Evolutionary conservation across 2,888 invertebrate genomes (phyloP), one percentile per base, ranked within the genome.

Genomic region (Epicampocera succincta): DNA sequence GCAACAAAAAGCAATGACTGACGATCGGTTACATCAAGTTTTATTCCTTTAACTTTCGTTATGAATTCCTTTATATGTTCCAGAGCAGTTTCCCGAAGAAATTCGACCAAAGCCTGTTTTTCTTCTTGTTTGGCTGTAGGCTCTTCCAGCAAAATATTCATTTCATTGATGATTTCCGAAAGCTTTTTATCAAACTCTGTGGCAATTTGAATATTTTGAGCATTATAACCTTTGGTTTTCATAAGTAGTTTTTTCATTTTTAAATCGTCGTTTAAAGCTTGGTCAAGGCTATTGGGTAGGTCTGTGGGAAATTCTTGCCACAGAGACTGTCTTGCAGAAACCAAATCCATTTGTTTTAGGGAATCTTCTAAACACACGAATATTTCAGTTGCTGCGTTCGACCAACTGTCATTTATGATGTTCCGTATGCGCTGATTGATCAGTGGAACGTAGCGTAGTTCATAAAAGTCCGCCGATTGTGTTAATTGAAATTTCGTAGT

Each of bases 161-260:
- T 90, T 88, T 96, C 96, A 71, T 93, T 92, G 17, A 96, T 92
- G 69, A 96, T 92, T 60, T 92, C 92, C 56, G 93, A 92, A 52
- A 95, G 90, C 84, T 93, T 93, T 0, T 89, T 87, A 85, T 96
- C 95, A 42, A 96, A 91, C 84, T 92, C 92, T 60, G 92, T 91
- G 85, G 95, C 96, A 0, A 96, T 92, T 87, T 93, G 93, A 56
- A 96, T 95, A 48, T 97, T 91, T 21, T 93, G 93, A 0, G 93
- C 93, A 0, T 96, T 95, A 90, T 94, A 96, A 0, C 97, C 97
- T 85, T 94, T 94, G 3, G 95, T 94, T 91, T 97, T 97, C 92
- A 96, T 95, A 0, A 94, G 92, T 90, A 96, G 88, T 4, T 87
- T 88, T 65, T 91, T 91, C 0, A 85, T 60, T 72, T 87, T 87